Conservation (phyloP, 2,113 vertebrate genomes). For the Sinosuthora webbiana region DNA sequence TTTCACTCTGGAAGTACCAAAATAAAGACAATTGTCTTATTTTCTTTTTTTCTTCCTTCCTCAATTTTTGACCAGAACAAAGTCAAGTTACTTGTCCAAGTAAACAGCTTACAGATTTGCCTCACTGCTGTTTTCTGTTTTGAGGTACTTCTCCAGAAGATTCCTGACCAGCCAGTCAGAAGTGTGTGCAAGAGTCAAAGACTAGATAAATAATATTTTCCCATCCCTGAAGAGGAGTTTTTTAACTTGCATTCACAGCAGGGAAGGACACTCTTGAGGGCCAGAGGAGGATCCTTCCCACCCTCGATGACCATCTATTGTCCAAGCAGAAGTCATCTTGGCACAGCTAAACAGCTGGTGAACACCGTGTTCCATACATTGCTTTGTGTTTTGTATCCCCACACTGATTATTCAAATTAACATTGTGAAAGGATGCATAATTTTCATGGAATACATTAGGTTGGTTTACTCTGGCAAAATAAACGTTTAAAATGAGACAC, state of each 20-base stretch:
- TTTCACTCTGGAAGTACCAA: not conserved
- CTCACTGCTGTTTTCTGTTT: not conserved
- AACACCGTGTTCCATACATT: not conserved
- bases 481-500: not conserved
- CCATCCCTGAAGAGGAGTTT: not conserved
- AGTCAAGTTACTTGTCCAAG: not conserved
- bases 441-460: not conserved
- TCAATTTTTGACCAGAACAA: not conserved
- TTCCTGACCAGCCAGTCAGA: not conserved
- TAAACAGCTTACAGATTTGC: not conserved
- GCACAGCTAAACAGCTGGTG: not conserved
- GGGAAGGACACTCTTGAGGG: not conserved
- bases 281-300: not conserved
- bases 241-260: not conserved
- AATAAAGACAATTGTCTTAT: not conserved
- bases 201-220: not conserved
- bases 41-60: not conserved
- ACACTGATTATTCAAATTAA: not conserved
- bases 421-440: not conserved
- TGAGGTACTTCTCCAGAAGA: not conserved
- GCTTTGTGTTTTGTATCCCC: not conserved
- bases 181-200: not conserved
- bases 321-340: not conserved
- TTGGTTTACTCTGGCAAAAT: constrained; percentile 16
- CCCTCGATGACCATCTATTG: not conserved